Percentiles rank a stretch among this genome's conserved stretches.
Evolutionary conservation across 2,797 vertebrate genomes (phyloP).

Genomic region (Vultur gryphus): DNA sequence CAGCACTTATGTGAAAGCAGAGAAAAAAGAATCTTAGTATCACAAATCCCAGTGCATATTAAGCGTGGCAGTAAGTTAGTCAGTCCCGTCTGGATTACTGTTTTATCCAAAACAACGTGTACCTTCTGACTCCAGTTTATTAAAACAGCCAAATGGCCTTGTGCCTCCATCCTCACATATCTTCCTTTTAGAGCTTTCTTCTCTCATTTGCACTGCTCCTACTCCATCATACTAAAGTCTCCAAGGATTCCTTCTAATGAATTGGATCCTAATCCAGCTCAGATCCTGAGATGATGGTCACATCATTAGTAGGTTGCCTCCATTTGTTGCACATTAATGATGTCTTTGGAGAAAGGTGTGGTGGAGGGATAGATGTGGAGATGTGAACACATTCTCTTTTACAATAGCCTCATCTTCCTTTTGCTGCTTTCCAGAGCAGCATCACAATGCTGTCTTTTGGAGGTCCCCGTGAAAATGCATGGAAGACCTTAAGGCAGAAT

Average conservation of each 20-base stretch:
- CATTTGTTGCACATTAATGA: background rate
- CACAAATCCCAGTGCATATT: background rate
- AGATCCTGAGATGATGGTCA: background rate
- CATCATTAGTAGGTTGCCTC: background rate
- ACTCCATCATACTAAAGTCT: background rate
- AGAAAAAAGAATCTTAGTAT: background rate
- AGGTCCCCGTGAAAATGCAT: background rate
- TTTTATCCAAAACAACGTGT: background rate
- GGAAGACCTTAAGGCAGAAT: background rate
- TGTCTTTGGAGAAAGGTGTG: background rate
- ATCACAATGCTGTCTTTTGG: background rate
- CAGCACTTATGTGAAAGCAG: background rate
- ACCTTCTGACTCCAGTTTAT: background rate
- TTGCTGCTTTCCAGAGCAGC: background rate
- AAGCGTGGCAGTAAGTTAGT: background rate
- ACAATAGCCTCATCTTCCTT: background rate
- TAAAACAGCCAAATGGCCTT: background rate
- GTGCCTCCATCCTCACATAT: background rate
- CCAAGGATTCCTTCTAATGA: background rate
- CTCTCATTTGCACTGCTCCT: background rate
- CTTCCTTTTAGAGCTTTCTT: background rate
- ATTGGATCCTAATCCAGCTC: background rate
- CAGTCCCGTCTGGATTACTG: background rate
- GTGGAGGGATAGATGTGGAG: background rate
- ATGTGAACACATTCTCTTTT: background rate